Evolutionary conservation across 2,888 invertebrate genomes (phyloP), one percentile per base, ranked within the genome.

Genomic region (Amphipoea oculea): DNA sequence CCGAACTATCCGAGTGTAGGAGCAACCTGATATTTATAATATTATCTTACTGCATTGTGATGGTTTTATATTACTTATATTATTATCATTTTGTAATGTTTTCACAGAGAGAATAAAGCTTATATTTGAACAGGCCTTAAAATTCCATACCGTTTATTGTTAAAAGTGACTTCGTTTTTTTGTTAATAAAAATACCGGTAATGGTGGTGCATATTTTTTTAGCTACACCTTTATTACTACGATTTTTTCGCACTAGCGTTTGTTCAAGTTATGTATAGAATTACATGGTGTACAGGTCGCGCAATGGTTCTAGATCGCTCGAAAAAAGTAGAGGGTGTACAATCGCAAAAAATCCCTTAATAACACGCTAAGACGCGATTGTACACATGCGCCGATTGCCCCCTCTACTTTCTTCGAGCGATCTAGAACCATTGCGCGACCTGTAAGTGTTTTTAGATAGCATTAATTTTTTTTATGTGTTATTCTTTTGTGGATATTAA

Each of bases 1-100:
- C 76, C 79, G 83, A 84, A 86, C 77, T 84, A 84, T 84, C 83
- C 86, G 83, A 82, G 67, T 73, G 73, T 20, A 81, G 75, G 63
- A 76, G 70, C 83, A 81, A 84, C 86, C 84, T 72, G 79, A 86
- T 79, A 78, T 86, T 86, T 83, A 80, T 63, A 81, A 85, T 57
- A 83, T 85, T 85, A 65, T 62, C 72, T 82, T 83, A 73, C 71
- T 66, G 77, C 40, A 54, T 23, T 76, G 66, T 40, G 54, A 14
- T 68, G 20, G 40, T 57, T 77, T 76, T 45, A 83, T 83, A 66
- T 54, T 65, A 36, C 29, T 29, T 29, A 29, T 29, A 29, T 29
- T 17, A 17, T 65, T 65, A 40, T 14, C 29, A 48, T 17, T 20
- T 36, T 60, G 11, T 17, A n/a, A 69, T 51, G 20, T 67, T 78